Evolutionary conservation across 2,888 invertebrate species (phyloP), one percentile per base, ranked within the genome.

Genomic region (Sericinus montela): DNA sequence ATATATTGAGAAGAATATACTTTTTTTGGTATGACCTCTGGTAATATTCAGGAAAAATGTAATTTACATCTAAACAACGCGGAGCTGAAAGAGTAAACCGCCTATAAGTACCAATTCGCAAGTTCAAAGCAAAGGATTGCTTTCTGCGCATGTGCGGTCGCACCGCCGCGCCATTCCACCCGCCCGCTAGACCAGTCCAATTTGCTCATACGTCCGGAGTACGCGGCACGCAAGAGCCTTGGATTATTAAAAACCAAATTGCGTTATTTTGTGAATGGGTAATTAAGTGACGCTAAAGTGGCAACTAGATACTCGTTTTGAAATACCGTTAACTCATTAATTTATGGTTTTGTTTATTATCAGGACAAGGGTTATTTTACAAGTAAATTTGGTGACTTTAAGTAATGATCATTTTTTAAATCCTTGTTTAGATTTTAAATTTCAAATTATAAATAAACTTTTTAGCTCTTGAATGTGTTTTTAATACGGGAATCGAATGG

Each of bases 161-260:
- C 35, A 39, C 34, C 49, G 39, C 44, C 49, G 49, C 49, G 49
- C 44, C 49, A 49, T 40, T 45, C 39, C 44, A 15, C n/a, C 39
- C 32, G 23, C 38, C 43, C 48, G 39, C 39, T 28, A 35, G 39
- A 35, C 19, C 35, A 45, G 49, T 49, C 38, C 32, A 44, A 28
- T 19, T 34, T 16, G 35, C 39, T 11, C 29, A 8, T 29, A n/a
- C n/a, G 44, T n/a, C 15, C n/a, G 13, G 11, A 38, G 11, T 11
- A 34, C 44, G 44, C 44, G 49, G 29, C 44, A 14, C n/a, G 4
- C 15, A n/a, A n/a, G 4, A 7, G n/a, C 25, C 10, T 4, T 13
- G 29, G 32, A 19, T 11, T 25, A 32, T 32, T 10, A n/a, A 35
- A 32, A 10, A 39, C 15, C 25, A 39, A 39, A 16, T 25, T 28